Evolutionary conservation across 2,113 vertebrate species (phyloP), one percentile per base, ranked within the genome.

Genomic region (Pundamilia nyererei): DNA sequence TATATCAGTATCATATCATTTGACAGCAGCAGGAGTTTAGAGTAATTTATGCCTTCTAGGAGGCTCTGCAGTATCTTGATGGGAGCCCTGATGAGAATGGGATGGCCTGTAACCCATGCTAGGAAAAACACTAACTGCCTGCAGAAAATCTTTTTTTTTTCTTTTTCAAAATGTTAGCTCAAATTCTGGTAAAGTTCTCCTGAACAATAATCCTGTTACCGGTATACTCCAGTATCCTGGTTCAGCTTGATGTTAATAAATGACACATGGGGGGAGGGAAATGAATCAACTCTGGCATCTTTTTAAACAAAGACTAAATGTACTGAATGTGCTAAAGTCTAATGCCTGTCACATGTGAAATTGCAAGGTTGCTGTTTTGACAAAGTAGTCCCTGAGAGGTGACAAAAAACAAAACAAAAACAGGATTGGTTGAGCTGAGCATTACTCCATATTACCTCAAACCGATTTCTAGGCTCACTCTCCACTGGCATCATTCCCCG

Each of bases 1-100:
- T 62, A 89, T 85, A 87, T 92, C 87, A 75, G 86, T 86, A 87
- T 91, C 17, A 9, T 87, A 85, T 91, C 17, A 7, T 87, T 90
- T 82, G 90, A 92, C 90, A 88, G 82, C 40, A 51, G 68, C 80
- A 45, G 79, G 56, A 89, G 56, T 86, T 54, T 75, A 14, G 51
- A 35, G 42, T 89, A 86, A 94, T 92, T 90, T 86, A 89, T 90
- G 86, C 54, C 87, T 89, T 90, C 62, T 51, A 89, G 89, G 82
- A 62, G 86, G 55, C 79, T 89, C 75, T 70, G 42, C 42, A 12
- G 55, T 85, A 87, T 90, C 88, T 55, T n/a, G 56, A 89, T 49
- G 65, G 68, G 35, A 82, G 79, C 45, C 65, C 13, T 65, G 42
- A 89, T 90, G 70, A 83, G 85, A 83, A 65, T 60, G 65, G 33